phyloP scores from a whole-genome alignment of 2,113 vertebrate genomes.

The Corydoras maculifer region DNA sequence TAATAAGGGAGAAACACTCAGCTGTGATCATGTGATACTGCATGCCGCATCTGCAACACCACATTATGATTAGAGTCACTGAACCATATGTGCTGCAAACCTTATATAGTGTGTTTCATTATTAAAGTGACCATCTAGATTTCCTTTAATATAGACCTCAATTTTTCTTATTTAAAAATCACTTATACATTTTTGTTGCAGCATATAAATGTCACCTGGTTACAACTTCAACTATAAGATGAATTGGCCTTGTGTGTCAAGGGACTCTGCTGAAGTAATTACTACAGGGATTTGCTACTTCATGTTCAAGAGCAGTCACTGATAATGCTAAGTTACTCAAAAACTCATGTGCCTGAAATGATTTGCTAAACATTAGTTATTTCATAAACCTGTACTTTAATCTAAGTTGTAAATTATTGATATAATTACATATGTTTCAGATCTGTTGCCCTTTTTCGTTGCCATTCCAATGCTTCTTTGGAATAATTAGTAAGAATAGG shows the following conservation, averaged over 20 bases:
- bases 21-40: constrained; percentile 22
- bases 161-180: neutral
- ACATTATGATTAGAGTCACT: neutral
- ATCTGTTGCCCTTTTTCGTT: too few relatives aligned
- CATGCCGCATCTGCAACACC: constrained; percentile 13
- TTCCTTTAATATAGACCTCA: neutral
- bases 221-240: constrained; percentile 8
- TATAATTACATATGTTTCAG: too few relatives aligned
- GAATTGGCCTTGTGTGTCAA: constrained; percentile 18
- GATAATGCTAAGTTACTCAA: neutral
- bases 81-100: neutral
- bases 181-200: neutral
- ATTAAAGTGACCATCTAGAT: neutral
- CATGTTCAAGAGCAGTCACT: constrained; percentile 8
- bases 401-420: too few relatives aligned
- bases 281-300: neutral
- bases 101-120: neutral
- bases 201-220: constrained; percentile 13
- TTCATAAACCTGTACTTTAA: too few relatives aligned
- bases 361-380: neutral
- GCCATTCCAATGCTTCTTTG: too few relatives aligned
- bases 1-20: constrained; percentile 15
- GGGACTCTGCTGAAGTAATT: constrained; percentile 16
- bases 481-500: too few relatives aligned
- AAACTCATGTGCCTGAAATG: too few relatives aligned